Conservation (phyloP, 2,113 vertebrate species). For the Lagopus leucura region DNA sequence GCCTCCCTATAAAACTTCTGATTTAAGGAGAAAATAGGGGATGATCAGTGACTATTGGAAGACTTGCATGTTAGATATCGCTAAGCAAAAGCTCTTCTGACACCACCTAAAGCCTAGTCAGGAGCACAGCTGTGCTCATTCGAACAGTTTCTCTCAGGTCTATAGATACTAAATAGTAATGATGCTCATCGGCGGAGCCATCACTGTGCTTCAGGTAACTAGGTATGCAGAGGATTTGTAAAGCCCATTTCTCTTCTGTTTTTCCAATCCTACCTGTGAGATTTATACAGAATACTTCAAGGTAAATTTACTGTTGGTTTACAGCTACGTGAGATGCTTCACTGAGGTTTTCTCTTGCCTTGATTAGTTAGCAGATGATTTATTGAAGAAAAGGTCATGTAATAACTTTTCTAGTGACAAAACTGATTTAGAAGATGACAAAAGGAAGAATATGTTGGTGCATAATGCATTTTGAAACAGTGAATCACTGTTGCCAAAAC, state of each 20-base stretch:
- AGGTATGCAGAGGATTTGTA: background rate
- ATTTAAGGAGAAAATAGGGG: background rate
- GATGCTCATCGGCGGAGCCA: background rate
- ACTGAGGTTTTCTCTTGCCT: slow-evolving; percentile 29
- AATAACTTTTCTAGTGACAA: slow-evolving; percentile 31
- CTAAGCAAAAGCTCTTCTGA: background rate
- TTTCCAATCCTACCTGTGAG: background rate
- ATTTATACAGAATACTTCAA: background rate
- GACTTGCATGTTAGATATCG: background rate
- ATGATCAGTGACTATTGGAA: background rate
- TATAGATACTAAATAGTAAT: background rate
- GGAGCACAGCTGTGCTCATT: background rate
- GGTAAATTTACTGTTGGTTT: slow-evolving; percentile 22
- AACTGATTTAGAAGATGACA: slow-evolving; percentile 24
- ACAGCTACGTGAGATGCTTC: slow-evolving; percentile 1
- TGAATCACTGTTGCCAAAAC: background rate
- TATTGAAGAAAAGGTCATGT: background rate
- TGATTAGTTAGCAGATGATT: slow-evolving; percentile 10
- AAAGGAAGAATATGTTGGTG: slow-evolving; percentile 9
- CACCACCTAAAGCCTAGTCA: background rate
- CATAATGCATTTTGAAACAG: background rate
- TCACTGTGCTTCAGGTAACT: background rate
- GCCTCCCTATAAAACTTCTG: background rate
- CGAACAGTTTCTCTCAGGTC: background rate
- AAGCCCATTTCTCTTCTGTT: background rate